Base-by-base conservation (phyloP, 2,113 vertebrate species). In the Rissa tridactyla region DNA sequence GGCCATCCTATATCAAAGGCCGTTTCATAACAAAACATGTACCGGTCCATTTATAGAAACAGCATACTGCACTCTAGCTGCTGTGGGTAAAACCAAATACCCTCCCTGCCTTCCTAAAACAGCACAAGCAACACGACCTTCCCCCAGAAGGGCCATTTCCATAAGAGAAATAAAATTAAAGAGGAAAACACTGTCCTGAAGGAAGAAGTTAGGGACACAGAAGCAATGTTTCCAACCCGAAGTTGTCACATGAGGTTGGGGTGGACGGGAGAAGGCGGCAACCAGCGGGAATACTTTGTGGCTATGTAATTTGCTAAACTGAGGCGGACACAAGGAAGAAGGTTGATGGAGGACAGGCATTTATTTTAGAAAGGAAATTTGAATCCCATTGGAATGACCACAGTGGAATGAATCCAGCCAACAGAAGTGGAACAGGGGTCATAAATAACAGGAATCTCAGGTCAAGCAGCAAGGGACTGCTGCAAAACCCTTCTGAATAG, bases 31-130 rank as follows among this genome's bases (percentile, higher is more conserved):
- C 96, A 97, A 98, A 98, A 97, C 88, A 82, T 76, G 88, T 82
- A 95, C 94, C 62, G 11, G 73, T 93, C 95, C 97, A 98, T 97
- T 98, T 98, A 96, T 97, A 97, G 97, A 97, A 98, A 97, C 82
- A 96, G 88, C 88, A 29, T 83, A 83, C 91, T 97, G 84, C 82
- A 85, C 60, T 96, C 73, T 82, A 93, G 81, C 84, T 95, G 94
- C 95, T 95, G 88, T 92, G 82, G 86, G 88, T 95, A 97, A 97
- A 97, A 93, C 64, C 90, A 97, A 98, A 97, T 90, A 96, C 93
- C 38, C 90, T 96, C 92, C 30, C 81, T 92, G 54, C 88, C 72
- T 92, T 88, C 84, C 88, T 94, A 72, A 90, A 97, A 76, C 91
- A 97, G 94, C 32, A 98, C 92, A 97, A 97, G 96, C 76, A 97